These are phyloP conservation scores for Limonius californicus DNA, from an alignment of 1,140 invertebrate genomes.

Conservation along the genomic window DNA sequence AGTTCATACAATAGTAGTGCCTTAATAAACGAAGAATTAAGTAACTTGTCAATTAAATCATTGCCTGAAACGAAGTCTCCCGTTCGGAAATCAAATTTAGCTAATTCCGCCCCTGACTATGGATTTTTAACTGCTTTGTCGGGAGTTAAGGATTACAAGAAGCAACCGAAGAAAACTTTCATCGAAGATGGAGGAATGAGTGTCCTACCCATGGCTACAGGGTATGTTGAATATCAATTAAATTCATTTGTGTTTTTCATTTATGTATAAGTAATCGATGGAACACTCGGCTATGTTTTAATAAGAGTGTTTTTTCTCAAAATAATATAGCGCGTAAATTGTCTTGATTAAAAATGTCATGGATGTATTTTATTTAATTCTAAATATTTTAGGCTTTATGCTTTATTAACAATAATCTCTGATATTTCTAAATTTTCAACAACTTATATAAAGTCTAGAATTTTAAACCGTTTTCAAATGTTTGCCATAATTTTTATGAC, in stretches of 20 bases:
- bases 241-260: neutral
- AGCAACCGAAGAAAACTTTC: conserved; percentile 55
- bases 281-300: neutral
- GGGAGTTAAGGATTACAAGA: conserved; percentile 54
- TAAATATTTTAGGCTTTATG: neutral
- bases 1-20: conserved; percentile 32
- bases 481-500: too few relatives aligned
- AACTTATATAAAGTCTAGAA: too few relatives aligned
- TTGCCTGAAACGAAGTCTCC: conserved; percentile 20
- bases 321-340: too few relatives aligned
- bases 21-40: neutral
- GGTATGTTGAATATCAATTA: conserved; percentile 27
- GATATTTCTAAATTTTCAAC: too few relatives aligned
- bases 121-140: conserved; percentile 45
- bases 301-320: too few relatives aligned
- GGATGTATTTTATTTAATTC: neutral
- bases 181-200: conserved; percentile 61
- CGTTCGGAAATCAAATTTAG: conserved; percentile 3
- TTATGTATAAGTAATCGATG: too few relatives aligned
- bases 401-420: too few relatives aligned
- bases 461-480: too few relatives aligned
- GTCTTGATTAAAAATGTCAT: too few relatives aligned
- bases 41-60: conserved; percentile 12
- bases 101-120: conserved; percentile 35
- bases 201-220: conserved; percentile 55